These are phyloP conservation scores for Tortricodes alternella DNA, from an alignment of 2,888 invertebrate species.

Conservation along the genomic window DNA sequence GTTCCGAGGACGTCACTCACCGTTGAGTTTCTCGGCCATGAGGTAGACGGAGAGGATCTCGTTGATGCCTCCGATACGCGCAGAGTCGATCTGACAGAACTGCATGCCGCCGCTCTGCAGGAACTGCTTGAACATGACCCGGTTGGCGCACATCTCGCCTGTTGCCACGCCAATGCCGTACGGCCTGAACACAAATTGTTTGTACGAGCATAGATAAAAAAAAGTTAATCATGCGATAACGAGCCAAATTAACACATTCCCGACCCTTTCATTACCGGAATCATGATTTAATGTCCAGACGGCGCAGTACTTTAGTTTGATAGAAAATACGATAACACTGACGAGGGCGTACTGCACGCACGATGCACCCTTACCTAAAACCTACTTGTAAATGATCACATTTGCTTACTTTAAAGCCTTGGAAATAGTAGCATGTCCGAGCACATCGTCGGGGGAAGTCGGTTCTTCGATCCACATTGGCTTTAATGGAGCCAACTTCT, in stretches of 20 bases:
- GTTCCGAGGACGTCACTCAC: conserved; percentile 77
- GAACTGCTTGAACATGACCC: conserved; percentile 96
- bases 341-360: background rate
- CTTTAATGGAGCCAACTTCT: conserved; percentile 87
- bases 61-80: conserved; percentile 93
- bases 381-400: background rate
- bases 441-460: conserved; percentile 94
- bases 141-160: conserved; percentile 96
- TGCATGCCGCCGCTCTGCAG: conserved; percentile 90
- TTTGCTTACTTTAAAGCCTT: conserved; percentile 83
- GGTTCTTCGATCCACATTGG: conserved; percentile 96
- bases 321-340: too few relatives aligned
- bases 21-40: conserved; percentile 92
- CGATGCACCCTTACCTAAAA: background rate
- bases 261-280: too few relatives aligned
- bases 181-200: conserved; percentile 73
- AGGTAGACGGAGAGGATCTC: conserved; percentile 94
- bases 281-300: too few relatives aligned
- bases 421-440: conserved; percentile 92
- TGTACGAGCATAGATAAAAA: too few relatives aligned
- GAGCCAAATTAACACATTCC: too few relatives aligned
- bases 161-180: conserved; percentile 93
- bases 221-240: too few relatives aligned
- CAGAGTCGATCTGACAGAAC: conserved; percentile 95
- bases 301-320: too few relatives aligned